Conservation (phyloP, 2,797 vertebrate genomes). For the Sparus aurata region DNA sequence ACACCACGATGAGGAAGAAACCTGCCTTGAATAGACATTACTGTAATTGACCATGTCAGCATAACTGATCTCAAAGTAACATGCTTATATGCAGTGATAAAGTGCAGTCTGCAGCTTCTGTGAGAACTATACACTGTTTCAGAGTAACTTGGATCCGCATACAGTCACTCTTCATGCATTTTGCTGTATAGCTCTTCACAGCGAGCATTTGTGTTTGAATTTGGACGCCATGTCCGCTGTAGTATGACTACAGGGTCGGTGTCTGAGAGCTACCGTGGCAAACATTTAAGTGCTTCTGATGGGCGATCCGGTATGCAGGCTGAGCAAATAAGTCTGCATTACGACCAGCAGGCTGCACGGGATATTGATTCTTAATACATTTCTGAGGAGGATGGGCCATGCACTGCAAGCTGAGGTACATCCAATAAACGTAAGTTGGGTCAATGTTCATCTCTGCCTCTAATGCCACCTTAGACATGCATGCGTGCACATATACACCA, state of each 20-base stretch:
- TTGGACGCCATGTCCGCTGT: too few relatives aligned
- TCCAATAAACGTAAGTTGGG: slow-evolving; percentile 41
- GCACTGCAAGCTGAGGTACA: slow-evolving; percentile 17
- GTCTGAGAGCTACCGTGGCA: neutral
- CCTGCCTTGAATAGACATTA: too few relatives aligned
- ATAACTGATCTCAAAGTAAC: too few relatives aligned
- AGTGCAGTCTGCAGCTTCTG: too few relatives aligned
- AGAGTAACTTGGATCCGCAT: too few relatives aligned
- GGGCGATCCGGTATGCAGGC: slow-evolving; percentile 5
- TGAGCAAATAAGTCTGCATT: slow-evolving; percentile 38
- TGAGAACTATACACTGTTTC: too few relatives aligned
- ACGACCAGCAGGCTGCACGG: slow-evolving; percentile 1
- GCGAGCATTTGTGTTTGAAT: neutral
- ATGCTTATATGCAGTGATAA: too few relatives aligned
- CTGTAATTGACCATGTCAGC: too few relatives aligned
- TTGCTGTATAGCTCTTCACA: neutral
- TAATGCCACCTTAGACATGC: slow-evolving; percentile 11
- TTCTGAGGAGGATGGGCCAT: slow-evolving; percentile 16
- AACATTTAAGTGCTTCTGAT: slow-evolving; percentile 15
- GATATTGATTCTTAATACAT: slow-evolving; percentile 54
- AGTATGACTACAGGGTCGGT: neutral
- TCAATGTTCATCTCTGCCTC: slow-evolving; percentile 38
- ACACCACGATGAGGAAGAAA: too few relatives aligned
- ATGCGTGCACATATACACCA: slow-evolving; percentile 1
- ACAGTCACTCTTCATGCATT: too few relatives aligned